A percentile compares a stretch with the other conserved stretches of the same genome.
Evolutionary conservation across 2,888 invertebrate genomes (phyloP).

Genomic region (Drosophila prostipennis): DNA sequence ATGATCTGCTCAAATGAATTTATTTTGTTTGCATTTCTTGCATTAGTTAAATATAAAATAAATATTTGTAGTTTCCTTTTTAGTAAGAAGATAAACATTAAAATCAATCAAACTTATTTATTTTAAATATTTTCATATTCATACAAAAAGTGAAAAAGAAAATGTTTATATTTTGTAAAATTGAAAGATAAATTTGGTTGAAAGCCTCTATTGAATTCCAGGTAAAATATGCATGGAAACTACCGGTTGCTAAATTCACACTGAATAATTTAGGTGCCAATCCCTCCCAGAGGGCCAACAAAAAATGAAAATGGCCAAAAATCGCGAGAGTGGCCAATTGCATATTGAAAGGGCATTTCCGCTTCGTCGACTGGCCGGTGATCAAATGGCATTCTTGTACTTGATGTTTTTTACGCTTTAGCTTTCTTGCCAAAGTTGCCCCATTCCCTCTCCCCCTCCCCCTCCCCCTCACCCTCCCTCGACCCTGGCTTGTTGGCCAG

Average conservation of each 20-base stretch:
- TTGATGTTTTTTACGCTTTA: conserved; percentile 44
- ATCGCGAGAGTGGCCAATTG: conserved; percentile 29
- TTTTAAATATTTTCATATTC: too few species aligned
- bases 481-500: background rate
- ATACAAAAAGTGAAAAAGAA: too few species aligned
- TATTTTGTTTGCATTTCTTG: too few species aligned
- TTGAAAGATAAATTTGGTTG: background rate
- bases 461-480: background rate
- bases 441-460: background rate
- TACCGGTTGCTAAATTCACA: conserved; percentile 1
- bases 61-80: too few species aligned
- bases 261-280: conserved; percentile 23
- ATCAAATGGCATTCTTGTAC: conserved; percentile 41
- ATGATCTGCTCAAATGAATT: too few species aligned
- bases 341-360: conserved; percentile 45
- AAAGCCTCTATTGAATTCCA: conserved; percentile 10
- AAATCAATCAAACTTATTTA: too few species aligned
- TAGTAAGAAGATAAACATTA: too few species aligned
- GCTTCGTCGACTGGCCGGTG: conserved; percentile 29
- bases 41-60: too few species aligned
- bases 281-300: conserved; percentile 3
- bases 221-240: conserved; percentile 16
- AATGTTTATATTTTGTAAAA: background rate
- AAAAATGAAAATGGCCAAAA: conserved; percentile 7
- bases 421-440: conserved; percentile 22